phyloP scores from a whole-genome alignment of 2,888 invertebrate genomes.

The Panopea generosa region DNA sequence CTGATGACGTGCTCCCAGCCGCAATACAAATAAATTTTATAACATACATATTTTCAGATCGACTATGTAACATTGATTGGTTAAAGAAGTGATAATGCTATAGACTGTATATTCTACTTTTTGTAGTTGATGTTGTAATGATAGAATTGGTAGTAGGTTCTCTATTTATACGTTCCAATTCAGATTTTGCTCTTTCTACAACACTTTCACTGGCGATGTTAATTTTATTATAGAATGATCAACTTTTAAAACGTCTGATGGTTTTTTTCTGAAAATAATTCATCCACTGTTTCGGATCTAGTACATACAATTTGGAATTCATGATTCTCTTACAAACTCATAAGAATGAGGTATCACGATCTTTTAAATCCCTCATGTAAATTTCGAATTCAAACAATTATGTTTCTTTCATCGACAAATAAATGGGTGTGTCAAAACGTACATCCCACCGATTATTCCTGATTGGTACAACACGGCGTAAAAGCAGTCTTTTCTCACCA shows the following conservation, averaged over 20 bases:
- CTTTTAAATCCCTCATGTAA: neutral
- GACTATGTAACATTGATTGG: no score
- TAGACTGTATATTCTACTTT: neutral
- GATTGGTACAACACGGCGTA: no score
- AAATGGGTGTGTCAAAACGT: no score
- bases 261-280: neutral
- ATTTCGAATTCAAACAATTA: conserved; percentile 13
- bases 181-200: neutral
- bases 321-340: neutral
- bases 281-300: conserved; percentile 1
- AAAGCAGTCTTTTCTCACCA: no score
- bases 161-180: conserved; percentile 1
- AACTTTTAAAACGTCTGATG: neutral
- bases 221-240: conserved; percentile 1
- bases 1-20: conserved; percentile 11
- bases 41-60: conserved; percentile 1
- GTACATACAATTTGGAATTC: no score
- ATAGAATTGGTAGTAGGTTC: no score
- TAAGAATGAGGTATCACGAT: neutral
- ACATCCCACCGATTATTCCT: no score
- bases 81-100: no score
- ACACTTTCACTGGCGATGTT: conserved; percentile 10
- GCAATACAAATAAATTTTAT: conserved; percentile 26
- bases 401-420: no score
- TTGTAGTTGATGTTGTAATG: neutral